Evolutionary conservation across 2,113 vertebrate species (phyloP), one percentile per base, ranked within the genome.

Genomic region (Chelonoidis abingdonii): DNA sequence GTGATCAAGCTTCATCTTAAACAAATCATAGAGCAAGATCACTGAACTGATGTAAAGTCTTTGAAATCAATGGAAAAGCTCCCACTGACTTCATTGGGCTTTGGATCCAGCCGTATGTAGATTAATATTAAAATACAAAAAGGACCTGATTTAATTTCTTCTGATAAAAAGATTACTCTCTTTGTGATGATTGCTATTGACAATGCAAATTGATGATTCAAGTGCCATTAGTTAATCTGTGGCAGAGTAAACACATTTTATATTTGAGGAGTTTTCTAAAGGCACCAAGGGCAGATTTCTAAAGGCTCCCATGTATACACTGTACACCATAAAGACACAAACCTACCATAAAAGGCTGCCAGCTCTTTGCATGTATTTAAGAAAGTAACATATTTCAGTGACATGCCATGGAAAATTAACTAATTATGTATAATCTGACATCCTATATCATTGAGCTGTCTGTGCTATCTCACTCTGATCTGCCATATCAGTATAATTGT

Each of bases 351-450:
- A 82, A 87, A 93, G 86, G 53, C 57, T 92, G 59, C 83, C 86
- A 35, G 81, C 56, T 54, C 89, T 93, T 49, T 87, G 84, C n/a
- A 25, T 94, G 17, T 82, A 84, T 97, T 69, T 95, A 80, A 84
- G 90, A 88, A 90, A 93, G 87, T 75, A 93, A 80, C 25, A 88
- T 82, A 59, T 90, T 90, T 93, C 89, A 90, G 0, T 92, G 83
- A 89, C 92, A 89, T 94, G 80, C 62, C 78, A 31, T 31, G 49
- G 87, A 90, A 96, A 90, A 90, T 95, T 94, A 96, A 86, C 86
- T 93, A 95, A 92, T 95, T 93, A 93, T 92, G 69, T 93, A 90
- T 93, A 82, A 94, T 6, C 25, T 94, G 93, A 92, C 89, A 82
- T 94, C 84, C 80, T 80, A 3, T 87, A 80, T 95, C 93, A 88